Evolutionary conservation across 2,888 invertebrate species (phyloP), one percentile per base, ranked within the genome.

Genomic region (Zygogramma bicolorata): DNA sequence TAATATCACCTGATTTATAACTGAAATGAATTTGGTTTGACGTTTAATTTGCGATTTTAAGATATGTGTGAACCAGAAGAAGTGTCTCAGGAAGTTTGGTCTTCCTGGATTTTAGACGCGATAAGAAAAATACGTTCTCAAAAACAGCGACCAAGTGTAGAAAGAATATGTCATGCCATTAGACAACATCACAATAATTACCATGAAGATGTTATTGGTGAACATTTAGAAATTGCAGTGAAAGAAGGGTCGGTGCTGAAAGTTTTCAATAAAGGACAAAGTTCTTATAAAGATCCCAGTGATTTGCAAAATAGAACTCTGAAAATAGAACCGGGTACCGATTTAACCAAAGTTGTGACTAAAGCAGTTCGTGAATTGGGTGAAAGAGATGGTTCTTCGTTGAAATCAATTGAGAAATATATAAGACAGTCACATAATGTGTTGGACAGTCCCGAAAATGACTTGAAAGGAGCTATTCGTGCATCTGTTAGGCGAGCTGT

Each of bases 111-210:
- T 87, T 90, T 96, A 83, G 95, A 95, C 84, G 97, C 97, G 80
- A 97, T 98, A 84, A 91, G 94, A 81, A 97, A 97, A 89, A 96
- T 98, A 81, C 94, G 97, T 82, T 94, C 94, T 69, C 97, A 98
- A 88, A 97, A 98, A 86, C 98, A 98, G 88, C 90, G 97, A 81
- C 97, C 97, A 68, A 97, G 95, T 86, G 93, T 96, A 76, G 97
- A 97, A 86, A 90, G 97, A 81, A 97, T 97, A 85, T 95, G 95
- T 87, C 95, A 96, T 87, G 96, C 97, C 5, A 95, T 97, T 82
- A 91, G 96, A 70, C 96, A 96, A 85, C 95, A 95, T 86, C 97
- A 97, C 88, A 94, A 95, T 87, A 49, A 15, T 46, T 95, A 92
- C 84, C 94, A 95, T 85, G 95, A 95, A 85, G 95, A 95, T 82